Percentiles rank a stretch among this genome's conserved stretches.
Conservation (phyloP, 2,797 vertebrate species). For the Hephaestus fuliginosus region DNA sequence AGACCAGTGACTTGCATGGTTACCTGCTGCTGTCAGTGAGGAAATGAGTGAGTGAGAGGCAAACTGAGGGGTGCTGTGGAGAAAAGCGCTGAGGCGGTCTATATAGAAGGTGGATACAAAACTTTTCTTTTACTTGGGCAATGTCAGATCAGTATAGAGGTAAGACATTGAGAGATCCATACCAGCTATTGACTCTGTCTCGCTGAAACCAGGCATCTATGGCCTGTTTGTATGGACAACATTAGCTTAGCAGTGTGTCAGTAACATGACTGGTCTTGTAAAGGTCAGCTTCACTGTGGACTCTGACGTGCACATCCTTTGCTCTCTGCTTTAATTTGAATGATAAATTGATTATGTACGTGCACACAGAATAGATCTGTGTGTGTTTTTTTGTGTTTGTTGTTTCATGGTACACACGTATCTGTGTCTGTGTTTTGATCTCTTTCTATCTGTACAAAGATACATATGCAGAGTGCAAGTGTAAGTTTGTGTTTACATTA, state of each 20-base stretch:
- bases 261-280: neutral
- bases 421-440: slow-evolving; percentile 10
- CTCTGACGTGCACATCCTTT: neutral
- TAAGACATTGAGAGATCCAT: neutral
- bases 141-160: neutral
- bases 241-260: slow-evolving; percentile 30
- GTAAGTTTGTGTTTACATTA: slow-evolving; percentile 4
- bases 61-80: neutral
- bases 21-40: neutral
- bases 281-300: slow-evolving; percentile 15
- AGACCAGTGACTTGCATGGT: neutral
- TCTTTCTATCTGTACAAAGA: neutral
- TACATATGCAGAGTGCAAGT: neutral
- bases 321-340: neutral
- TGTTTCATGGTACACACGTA: neutral
- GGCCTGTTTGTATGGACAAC: neutral
- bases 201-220: neutral
- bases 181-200: neutral
- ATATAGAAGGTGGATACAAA: neutral
- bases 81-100: neutral
- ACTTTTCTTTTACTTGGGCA: too few relatives aligned
- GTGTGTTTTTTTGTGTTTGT: slow-evolving; percentile 17
- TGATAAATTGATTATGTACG: slow-evolving; percentile 18
- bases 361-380: neutral
- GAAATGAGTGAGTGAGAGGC: neutral